Percentiles rank a stretch among this genome's conserved stretches.
Conservation (phyloP, 2,113 vertebrate genomes). For the Toxotes jaculatrix region DNA sequence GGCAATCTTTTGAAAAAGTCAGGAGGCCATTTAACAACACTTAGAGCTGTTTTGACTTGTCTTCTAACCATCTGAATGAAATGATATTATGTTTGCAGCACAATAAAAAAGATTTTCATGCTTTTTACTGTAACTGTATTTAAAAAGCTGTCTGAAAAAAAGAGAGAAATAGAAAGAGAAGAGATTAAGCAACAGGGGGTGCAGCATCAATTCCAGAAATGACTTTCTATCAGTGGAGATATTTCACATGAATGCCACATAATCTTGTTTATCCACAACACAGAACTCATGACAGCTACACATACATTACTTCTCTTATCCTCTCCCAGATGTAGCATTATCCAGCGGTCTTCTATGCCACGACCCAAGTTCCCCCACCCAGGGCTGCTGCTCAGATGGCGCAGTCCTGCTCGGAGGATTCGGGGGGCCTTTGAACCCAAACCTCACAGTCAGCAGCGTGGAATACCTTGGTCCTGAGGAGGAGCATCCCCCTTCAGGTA, state of each 20-base stretch:
- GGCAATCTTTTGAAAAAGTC: background rate
- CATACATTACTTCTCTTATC: background rate
- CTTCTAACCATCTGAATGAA: background rate
- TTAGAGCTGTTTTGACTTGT: too few relatives aligned
- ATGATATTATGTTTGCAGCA: background rate
- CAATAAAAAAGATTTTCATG: background rate
- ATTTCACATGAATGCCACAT: background rate
- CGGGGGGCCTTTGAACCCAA: slow-evolving; percentile 75
- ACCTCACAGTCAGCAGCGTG: slow-evolving; percentile 84
- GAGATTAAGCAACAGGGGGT: background rate
- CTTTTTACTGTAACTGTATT: background rate
- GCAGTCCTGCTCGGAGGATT: slow-evolving; percentile 80
- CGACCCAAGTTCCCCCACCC: slow-evolving; percentile 76
- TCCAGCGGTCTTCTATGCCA: slow-evolving; percentile 82
- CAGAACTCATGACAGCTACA: background rate
- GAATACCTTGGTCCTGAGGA: slow-evolving; percentile 85
- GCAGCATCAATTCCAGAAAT: background rate
- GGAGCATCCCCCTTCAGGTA: slow-evolving; percentile 78
- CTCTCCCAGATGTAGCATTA: slow-evolving; percentile 84
- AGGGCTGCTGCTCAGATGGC: slow-evolving; percentile 82
- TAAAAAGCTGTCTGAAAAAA: background rate
- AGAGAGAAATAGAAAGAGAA: background rate
- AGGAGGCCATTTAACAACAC: too few relatives aligned
- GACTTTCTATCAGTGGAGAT: background rate
- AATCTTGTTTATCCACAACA: background rate